These are phyloP conservation scores for Mnemiopsis leidyi DNA, from an alignment of 37 sponge, comb jelly and placozoan genomes.

Conservation along the genomic window DNA sequence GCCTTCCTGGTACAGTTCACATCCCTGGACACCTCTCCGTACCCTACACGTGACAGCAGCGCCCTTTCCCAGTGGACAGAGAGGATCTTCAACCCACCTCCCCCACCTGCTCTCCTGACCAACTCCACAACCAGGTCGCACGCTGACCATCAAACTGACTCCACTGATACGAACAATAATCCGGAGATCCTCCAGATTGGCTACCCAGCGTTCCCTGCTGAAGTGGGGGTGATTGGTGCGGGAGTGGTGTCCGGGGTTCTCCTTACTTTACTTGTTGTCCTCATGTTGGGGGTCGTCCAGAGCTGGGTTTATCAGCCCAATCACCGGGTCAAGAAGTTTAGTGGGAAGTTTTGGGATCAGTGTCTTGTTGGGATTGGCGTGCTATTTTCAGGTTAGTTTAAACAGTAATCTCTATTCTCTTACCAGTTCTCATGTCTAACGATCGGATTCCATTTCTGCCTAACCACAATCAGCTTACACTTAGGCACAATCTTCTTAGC, in stretches of 20 bases:
- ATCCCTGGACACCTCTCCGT: neutral
- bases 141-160: neutral
- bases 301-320: constrained; percentile 2
- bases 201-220: neutral
- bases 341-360: neutral
- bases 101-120: neutral
- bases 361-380: neutral
- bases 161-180: neutral
- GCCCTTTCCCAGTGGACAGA: neutral
- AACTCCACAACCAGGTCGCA: neutral
- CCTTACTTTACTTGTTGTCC: neutral
- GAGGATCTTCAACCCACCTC: neutral
- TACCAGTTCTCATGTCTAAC: no score
- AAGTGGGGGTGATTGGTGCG: neutral
- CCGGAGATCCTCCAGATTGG: neutral
- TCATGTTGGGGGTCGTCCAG: neutral
- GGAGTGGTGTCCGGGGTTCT: neutral
- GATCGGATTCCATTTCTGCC: no score
- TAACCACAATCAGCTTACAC: no score
- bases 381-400: neutral
- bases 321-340: neutral
- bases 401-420: no score
- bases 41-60: neutral
- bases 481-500: no score
- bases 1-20: neutral